A percentile compares a stretch with the other conserved stretches of the same genome.
These are phyloP conservation scores for Eleginops maclovinus DNA, from an alignment of 2,113 vertebrate species.

Conservation along the genomic window DNA sequence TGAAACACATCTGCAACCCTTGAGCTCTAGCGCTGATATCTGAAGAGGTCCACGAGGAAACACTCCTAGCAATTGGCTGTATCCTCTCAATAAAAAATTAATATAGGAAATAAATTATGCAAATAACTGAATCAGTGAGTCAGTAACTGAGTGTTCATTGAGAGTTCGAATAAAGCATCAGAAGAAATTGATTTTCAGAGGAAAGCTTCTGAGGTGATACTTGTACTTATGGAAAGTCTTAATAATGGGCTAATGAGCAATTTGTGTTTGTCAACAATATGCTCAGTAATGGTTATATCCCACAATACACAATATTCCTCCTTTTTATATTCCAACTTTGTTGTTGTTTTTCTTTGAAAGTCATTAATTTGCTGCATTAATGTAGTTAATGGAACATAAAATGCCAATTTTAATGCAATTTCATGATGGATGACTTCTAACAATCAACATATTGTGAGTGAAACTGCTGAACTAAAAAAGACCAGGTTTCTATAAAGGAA, in stretches of 20 bases:
- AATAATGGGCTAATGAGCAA: constrained; percentile 35
- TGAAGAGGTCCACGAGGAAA: constrained; percentile 39
- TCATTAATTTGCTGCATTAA: background rate
- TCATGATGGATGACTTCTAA: background rate
- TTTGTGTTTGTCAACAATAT: background rate
- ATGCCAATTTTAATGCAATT: background rate
- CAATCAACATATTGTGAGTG: background rate
- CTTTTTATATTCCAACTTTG: background rate
- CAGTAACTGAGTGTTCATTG: too few relatives aligned
- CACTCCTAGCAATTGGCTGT: constrained; percentile 46
- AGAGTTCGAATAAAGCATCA: constrained; percentile 28
- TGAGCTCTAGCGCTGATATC: constrained; percentile 42
- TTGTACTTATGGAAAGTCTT: constrained; percentile 21
- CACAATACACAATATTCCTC: background rate
- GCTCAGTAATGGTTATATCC: constrained; percentile 1
- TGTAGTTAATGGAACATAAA: background rate
- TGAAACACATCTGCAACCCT: constrained; percentile 48
- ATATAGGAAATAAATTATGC: constrained; percentile 62
- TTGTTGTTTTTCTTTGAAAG: background rate
- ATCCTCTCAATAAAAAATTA: constrained; percentile 65
- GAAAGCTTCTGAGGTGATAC: constrained; percentile 19
- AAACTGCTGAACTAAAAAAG: background rate
- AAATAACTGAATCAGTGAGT: constrained; percentile 57
- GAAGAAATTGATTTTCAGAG: constrained; percentile 5
- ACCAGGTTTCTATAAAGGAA: background rate